Conservation (phyloP, 2,113 vertebrate genomes). For the Ploceus nigricollis region DNA sequence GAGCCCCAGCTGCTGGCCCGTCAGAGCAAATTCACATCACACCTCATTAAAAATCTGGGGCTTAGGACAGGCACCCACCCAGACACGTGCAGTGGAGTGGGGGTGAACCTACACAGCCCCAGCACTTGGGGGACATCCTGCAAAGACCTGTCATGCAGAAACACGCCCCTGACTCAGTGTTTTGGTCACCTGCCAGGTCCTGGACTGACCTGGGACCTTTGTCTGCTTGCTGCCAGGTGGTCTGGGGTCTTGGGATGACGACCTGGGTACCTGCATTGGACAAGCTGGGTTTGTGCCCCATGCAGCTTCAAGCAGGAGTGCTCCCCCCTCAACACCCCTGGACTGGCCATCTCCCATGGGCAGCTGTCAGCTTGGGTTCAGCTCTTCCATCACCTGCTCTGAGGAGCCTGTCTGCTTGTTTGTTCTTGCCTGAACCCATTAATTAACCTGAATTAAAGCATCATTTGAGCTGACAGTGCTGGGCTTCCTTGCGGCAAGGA, state of each 20-base stretch:
- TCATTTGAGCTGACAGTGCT: constrained; percentile 2
- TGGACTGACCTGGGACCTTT: not conserved
- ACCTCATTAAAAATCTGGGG: not conserved
- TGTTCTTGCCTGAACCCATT: constrained; percentile 18
- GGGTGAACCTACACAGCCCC: not conserved
- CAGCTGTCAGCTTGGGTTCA: not conserved
- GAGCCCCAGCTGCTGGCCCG: not conserved
- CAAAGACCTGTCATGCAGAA: not conserved
- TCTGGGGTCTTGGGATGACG: not conserved
- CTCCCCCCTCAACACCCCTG: not conserved
- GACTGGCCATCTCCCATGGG: not conserved
- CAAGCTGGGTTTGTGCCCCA: rapidly evolving
- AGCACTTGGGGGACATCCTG: rapidly evolving
- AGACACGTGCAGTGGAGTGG: rapidly evolving
- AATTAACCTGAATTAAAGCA: constrained; percentile 16
- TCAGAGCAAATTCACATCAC: not conserved
- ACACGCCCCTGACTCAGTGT: not conserved
- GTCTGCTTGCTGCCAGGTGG: rapidly evolving
- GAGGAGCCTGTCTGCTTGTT: not conserved
- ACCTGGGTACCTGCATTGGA: rapidly evolving
- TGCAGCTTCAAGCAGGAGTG: not conserved
- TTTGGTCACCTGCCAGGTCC: not conserved
- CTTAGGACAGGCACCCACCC: not conserved
- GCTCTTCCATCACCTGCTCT: not conserved
- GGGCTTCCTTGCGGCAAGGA: not conserved